phyloP scores from a whole-genome alignment of 2,888 invertebrate genomes.

The Epistrophella euchroma region DNA sequence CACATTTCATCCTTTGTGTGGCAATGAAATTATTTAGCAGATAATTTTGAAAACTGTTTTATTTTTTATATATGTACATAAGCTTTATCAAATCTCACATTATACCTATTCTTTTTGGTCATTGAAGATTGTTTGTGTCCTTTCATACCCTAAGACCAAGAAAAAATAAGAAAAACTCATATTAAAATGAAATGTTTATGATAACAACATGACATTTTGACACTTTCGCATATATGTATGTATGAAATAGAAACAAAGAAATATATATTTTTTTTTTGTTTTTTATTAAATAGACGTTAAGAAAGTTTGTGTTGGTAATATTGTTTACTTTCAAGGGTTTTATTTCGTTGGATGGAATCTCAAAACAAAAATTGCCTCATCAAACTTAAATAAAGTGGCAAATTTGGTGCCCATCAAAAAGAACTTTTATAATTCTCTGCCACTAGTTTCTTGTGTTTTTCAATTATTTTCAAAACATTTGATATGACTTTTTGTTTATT shows the following conservation, averaged over 20 bases:
- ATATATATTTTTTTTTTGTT: neutral
- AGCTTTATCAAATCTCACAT: slow-evolving; percentile 2
- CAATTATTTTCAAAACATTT: neutral
- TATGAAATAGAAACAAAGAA: neutral
- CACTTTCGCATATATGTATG: neutral
- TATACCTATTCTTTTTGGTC: neutral
- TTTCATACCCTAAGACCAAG: neutral
- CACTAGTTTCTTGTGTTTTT: neutral
- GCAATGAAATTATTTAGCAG: slow-evolving; percentile 11
- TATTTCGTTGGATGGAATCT: neutral
- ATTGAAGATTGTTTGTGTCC: neutral
- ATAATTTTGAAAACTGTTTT: slow-evolving; percentile 1
- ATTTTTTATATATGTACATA: neutral
- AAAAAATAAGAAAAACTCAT: neutral
- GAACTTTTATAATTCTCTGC: neutral
- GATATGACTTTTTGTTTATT: neutral
- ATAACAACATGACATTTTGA: slow-evolving; percentile 16
- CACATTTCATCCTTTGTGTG: neutral
- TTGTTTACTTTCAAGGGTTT: neutral
- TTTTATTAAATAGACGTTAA: neutral
- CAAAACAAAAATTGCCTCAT: neutral
- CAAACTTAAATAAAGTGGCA: neutral
- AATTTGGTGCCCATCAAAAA: neutral
- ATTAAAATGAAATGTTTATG: slow-evolving; percentile 20
- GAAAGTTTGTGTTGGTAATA: neutral